Percentiles rank a stretch among this genome's conserved stretches.
Evolutionary conservation across 2,888 invertebrate species (phyloP).

Genomic region (Miltochrista miniata): DNA sequence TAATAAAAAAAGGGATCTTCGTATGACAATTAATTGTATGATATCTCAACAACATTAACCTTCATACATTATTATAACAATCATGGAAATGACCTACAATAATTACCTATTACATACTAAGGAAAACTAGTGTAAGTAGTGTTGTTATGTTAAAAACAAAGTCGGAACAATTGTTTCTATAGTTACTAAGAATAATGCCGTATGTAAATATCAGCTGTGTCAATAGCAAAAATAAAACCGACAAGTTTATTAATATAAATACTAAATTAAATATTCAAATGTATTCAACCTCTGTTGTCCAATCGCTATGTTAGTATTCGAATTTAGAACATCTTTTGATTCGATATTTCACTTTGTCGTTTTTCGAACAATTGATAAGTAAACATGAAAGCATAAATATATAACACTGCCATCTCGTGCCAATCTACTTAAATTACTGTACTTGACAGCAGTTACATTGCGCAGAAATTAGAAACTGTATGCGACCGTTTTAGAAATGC

Average conservation of each 20-base stretch:
- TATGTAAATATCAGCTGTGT: background rate
- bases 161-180: background rate
- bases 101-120: background rate
- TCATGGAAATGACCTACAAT: constrained; percentile 16
- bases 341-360: background rate
- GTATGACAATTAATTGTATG: constrained; percentile 36
- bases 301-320: no score
- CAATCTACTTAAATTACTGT: background rate
- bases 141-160: background rate
- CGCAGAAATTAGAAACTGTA: no score
- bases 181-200: background rate
- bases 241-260: background rate
- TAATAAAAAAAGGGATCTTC: constrained; percentile 66
- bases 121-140: background rate
- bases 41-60: constrained; percentile 56
- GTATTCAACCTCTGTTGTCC: background rate
- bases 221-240: background rate
- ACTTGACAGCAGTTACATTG: background rate
- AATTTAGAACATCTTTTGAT: no score
- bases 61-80: constrained; percentile 30
- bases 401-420: background rate
- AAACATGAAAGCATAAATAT: background rate
- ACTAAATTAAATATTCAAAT: background rate
- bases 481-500: background rate
- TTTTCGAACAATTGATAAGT: background rate